Evolutionary conservation across 2,113 vertebrate genomes (phyloP), one percentile per base, ranked within the genome.

Genomic region (Nyctereutes procyonoides): DNA sequence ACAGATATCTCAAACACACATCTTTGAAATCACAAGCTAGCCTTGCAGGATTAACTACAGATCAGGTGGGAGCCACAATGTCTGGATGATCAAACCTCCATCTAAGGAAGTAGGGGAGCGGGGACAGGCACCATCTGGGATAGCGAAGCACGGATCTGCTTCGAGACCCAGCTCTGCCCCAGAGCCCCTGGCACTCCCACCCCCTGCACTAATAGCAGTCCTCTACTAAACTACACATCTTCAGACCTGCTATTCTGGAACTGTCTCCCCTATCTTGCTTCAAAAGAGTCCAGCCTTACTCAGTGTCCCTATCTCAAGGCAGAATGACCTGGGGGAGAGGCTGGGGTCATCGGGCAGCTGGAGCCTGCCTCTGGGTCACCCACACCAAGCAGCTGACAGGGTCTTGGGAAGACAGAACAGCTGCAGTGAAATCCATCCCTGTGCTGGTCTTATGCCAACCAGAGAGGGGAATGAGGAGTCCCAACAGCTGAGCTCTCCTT

Each of bases 381-480:
- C 0, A 0, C 22, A 30, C 60, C 1, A 17, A 88, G 90, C 96
- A 97, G 92, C 96, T 98, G 97, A 97, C 24, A 0, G 74, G 88
- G 92, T 51, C 85, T 84, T 11, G 22, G 65, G 93, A 84, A 67
- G 79, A 81, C 69, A 56, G 84, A 76, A 93, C 93, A 96, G 97
- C 97, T 98, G 97, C 76, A 30, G 15, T n/a, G 76, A 92, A 79
- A 53, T 82, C 53, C 82, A 22, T 90, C 83, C n/a, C 17, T 0
- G 26, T 24, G 63, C 13, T 56, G 84, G 53, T 30, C 74, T 76
- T 79, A 69, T 86, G 95, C 89, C 77, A 51, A 63, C 30, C 86
- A 35, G 83, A 35, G 83, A 69, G 43, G 28, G 58, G 81, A 76
- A 71, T 5, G 5, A 73, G 51, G 81, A 82, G 74, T 43, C 60